A percentile compares a stretch with the other conserved stretches of the same genome.
Conservation (phyloP, 2,888 invertebrate species). For the Hirtodrosophila duncani region DNA sequence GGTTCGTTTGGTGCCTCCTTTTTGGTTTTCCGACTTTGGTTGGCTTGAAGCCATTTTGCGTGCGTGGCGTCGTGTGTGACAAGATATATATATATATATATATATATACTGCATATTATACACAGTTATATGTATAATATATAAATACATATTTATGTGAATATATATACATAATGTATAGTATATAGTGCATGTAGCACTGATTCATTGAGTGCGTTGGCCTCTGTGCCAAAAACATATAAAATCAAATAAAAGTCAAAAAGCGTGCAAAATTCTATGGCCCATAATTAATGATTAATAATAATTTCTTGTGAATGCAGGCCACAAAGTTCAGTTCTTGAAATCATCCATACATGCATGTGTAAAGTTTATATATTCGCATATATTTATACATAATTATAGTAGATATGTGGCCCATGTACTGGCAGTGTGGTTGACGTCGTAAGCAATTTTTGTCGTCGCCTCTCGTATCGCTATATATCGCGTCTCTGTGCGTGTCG, state of each 20-base stretch:
- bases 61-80: conserved; percentile 30
- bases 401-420: too few species aligned
- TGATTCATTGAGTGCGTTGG: conserved; percentile 71
- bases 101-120: conserved; percentile 2
- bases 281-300: too few species aligned
- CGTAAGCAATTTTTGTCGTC: conserved; percentile 48
- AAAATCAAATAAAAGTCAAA: background rate
- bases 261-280: conserved; percentile 17
- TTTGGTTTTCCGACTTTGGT: conserved; percentile 16
- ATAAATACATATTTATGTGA: conserved; percentile 15
- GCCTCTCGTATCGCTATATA: conserved; percentile 24
- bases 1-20: conserved; percentile 62
- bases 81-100: conserved; percentile 25
- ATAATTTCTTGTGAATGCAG: too few species aligned
- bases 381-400: too few species aligned
- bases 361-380: too few species aligned
- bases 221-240: conserved; percentile 21
- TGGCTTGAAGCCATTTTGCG: conserved; percentile 7
- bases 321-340: too few species aligned
- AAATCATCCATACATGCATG: too few species aligned
- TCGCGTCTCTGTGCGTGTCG: conserved; percentile 35
- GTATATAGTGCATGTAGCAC: conserved; percentile 1
- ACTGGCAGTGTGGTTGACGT: conserved; percentile 21
- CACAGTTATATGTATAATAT: conserved; percentile 13
- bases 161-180: conserved; percentile 9